These are phyloP conservation scores for Microctonus aethiopoides DNA, from an alignment of 2,888 invertebrate genomes.

Conservation along the genomic window DNA sequence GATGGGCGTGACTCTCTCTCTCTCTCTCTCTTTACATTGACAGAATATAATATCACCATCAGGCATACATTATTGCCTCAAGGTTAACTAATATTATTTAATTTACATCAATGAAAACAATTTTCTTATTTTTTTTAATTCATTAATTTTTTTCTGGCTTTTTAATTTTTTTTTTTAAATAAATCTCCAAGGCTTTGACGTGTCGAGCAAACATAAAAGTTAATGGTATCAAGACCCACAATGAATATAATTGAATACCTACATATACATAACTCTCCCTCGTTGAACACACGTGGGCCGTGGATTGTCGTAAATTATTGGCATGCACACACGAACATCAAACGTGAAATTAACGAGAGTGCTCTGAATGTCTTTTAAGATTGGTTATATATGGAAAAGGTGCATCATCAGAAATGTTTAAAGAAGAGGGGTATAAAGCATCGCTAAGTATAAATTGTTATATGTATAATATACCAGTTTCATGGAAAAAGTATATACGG, in stretches of 20 bases:
- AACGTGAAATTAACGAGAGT: constrained; percentile 12
- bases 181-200: not conserved
- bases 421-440: not conserved
- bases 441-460: not conserved
- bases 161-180: not conserved
- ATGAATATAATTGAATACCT: not conserved
- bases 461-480: constrained; percentile 36
- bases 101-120: not conserved
- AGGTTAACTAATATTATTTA: constrained; percentile 2
- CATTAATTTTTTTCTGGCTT: not conserved
- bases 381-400: not conserved
- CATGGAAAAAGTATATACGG: constrained; percentile 36
- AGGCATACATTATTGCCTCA: not conserved
- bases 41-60: constrained; percentile 20
- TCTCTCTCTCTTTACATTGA: no score
- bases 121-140: no score
- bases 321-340: constrained; percentile 28
- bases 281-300: constrained; percentile 20
- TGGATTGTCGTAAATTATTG: constrained; percentile 1
- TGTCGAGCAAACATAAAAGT: not conserved
- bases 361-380: not conserved
- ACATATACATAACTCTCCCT: not conserved
- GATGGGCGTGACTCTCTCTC: constrained; percentile 51
- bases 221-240: not conserved
- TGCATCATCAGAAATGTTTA: constrained; percentile 1